Percentiles rank a stretch among this genome's conserved stretches.
phyloP scores from a whole-genome alignment of 2,113 vertebrate genomes.

The Plecturocebus donacophilus region DNA sequence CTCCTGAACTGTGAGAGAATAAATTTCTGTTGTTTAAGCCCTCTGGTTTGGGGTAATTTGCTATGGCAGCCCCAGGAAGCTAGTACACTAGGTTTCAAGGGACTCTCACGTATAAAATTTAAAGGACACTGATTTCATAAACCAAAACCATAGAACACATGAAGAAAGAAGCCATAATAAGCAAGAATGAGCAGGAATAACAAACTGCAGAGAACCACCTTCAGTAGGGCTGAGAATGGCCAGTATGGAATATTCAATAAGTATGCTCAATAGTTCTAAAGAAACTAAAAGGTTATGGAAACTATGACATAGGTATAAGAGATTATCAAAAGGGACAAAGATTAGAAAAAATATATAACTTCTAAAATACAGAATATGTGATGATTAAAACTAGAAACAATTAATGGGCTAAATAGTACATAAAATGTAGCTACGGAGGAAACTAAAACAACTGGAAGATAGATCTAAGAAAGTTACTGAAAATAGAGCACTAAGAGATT shows the following conservation, averaged over 20 bases:
- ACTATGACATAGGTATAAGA: neutral
- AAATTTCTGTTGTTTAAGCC: neutral
- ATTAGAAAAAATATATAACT: neutral
- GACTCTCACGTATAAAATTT: neutral
- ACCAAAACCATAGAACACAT: neutral
- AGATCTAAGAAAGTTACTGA: neutral
- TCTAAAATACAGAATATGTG: neutral
- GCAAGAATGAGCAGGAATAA: neutral
- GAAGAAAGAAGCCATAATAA: neutral
- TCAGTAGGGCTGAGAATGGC: neutral
- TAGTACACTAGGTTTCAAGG: neutral
- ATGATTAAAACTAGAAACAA: neutral
- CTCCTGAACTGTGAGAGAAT: neutral
- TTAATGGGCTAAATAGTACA: neutral
- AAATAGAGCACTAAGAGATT: neutral
- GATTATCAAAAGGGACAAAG: neutral
- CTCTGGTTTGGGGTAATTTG: neutral
- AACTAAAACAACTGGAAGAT: neutral
- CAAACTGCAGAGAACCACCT: neutral
- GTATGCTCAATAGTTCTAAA: neutral
- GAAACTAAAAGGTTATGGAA: neutral
- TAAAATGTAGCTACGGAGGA: neutral
- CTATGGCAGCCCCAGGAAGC: neutral
- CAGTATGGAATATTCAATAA: neutral
- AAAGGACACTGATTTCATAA: neutral